These are phyloP conservation scores for Heliothis peltigera DNA, from an alignment of 2,888 invertebrate species.

Conservation along the genomic window DNA sequence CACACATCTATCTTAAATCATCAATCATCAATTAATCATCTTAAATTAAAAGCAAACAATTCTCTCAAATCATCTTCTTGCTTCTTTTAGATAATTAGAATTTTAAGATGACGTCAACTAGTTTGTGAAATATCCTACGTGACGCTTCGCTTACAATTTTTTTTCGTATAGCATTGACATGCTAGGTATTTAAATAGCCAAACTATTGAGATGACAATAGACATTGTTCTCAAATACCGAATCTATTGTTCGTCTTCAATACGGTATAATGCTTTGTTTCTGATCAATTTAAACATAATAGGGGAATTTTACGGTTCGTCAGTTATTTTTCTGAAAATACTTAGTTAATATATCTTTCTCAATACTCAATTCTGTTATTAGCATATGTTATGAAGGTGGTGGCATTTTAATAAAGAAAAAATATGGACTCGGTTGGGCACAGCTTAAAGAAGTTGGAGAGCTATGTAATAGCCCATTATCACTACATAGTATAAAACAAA, in stretches of 20 bases:
- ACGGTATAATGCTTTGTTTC: constrained; percentile 11
- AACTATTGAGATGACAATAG: constrained; percentile 22
- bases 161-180: neutral
- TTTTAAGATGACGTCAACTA: neutral
- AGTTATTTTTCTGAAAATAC: constrained; percentile 4
- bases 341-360: no score
- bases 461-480: no score
- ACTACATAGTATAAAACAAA: no score
- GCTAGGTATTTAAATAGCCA: neutral
- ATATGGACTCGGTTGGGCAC: no score
- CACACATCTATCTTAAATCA: no score
- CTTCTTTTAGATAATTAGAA: neutral
- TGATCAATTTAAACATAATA: constrained; percentile 29
- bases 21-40: no score
- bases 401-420: no score
- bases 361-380: no score
- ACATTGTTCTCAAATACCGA: constrained; percentile 20
- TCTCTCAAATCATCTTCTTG: no score
- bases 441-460: no score
- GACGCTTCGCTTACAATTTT: constrained; percentile 6
- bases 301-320: neutral
- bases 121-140: neutral
- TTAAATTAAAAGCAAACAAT: no score
- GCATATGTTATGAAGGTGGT: no score
- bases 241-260: constrained; percentile 41